Conservation (phyloP, 1,140 invertebrate species). For the Paralvinella palmiformis region DNA sequence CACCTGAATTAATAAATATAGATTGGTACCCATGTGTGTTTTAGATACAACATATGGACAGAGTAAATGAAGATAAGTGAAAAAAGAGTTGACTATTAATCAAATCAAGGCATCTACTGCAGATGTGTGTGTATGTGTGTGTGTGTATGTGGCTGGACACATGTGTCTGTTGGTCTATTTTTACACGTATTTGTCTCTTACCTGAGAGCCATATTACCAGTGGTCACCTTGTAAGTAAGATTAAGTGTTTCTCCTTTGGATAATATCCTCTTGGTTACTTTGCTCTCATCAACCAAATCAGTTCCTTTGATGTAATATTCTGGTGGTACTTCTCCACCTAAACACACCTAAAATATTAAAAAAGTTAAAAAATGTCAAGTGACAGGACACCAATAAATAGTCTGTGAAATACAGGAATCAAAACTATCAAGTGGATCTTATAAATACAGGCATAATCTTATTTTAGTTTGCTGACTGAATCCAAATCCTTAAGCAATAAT, state of each 20-base stretch:
- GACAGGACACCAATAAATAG: neutral
- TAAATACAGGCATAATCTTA: neutral
- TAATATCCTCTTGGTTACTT: neutral
- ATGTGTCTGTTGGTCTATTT: neutral
- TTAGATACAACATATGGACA: neutral
- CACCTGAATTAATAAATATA: constrained; percentile 1
- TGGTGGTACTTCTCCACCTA: constrained; percentile 7
- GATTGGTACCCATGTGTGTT: neutral
- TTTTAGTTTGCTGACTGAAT: neutral
- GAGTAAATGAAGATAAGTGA: neutral
- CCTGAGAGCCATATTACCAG: neutral
- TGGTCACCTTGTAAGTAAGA: neutral
- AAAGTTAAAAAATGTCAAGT: neutral
- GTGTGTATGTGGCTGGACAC: neutral
- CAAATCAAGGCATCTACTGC: neutral
- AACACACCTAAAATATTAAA: neutral
- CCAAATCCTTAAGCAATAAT: neutral
- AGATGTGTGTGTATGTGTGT: neutral
- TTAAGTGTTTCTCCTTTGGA: neutral
- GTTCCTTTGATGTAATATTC: constrained; percentile 2
- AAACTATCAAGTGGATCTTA: neutral
- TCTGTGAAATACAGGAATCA: neutral
- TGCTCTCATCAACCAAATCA: neutral
- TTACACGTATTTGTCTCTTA: neutral
- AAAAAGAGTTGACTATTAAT: neutral